Base-by-base conservation (phyloP, 2,888 invertebrate genomes). In the Platycnemis pennipes region DNA sequence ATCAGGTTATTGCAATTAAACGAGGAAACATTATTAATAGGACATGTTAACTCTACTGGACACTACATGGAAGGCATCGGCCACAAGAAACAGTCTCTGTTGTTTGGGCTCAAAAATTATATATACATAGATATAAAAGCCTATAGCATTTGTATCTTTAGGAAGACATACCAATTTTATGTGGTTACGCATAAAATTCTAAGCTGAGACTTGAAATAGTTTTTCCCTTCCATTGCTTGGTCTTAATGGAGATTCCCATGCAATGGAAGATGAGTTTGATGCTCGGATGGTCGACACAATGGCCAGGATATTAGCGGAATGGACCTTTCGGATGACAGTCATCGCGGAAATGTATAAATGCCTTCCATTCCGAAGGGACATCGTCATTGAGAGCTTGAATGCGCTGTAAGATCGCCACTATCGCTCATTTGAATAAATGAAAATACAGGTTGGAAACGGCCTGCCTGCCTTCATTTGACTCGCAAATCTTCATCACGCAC, bases 401-500 rank as follows among this genome's bases (percentile, higher is more conserved):
- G 77, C 37, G 77, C 37, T 16, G 77, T 77, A 37, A 77, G 77
- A 77, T 77, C 77, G 77, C 77, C 37, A 37, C 77, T 77, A 77
- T 77, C 77, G 77, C 77, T 77, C 37, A 77, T 77, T 77, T 77
- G 77, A 77, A 77, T 77, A 77, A 77, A 77, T 77, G 37, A 77
- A 77, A 77, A 77, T 77, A 77, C 77, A 37, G 77, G 77, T 77
- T 37, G 37, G 77, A 37, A 77, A 77, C 77, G 77, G 37, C 16
- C 31, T 31, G 77, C 26, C 16, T 37, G 37, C 13, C 77, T 77
- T 77, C 77, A 77, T 77, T 77, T 77, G 77, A 77, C 77, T 77
- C 77, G 77, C 77, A 77, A 77, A 77, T 77, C 77, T 77, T 77
- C 77, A 77, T 77, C 77, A 77, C 77, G 77, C 77, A 77, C 77